phyloP scores from a whole-genome alignment of 2,888 invertebrate genomes.

The Beris chalybata region DNA sequence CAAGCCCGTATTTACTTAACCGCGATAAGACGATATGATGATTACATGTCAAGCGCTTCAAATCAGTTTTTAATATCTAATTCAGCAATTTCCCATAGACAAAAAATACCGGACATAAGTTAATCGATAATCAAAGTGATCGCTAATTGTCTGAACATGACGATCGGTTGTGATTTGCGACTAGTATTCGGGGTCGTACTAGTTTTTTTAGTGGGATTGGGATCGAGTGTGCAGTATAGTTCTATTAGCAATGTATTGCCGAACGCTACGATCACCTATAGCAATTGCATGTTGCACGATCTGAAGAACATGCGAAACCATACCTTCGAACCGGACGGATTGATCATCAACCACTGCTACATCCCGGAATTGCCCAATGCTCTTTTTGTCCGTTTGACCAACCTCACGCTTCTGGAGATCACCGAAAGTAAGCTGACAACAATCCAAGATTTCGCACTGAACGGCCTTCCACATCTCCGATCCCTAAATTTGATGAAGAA shows the following conservation, averaged over 20 bases:
- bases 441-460: slow-evolving; percentile 49
- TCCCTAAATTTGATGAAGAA: slow-evolving; percentile 49
- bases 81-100: too few relatives aligned
- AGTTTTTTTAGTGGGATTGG: too few relatives aligned
- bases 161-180: too few relatives aligned
- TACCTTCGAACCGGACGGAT: slow-evolving; percentile 40
- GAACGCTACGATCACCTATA: slow-evolving; percentile 29
- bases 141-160: too few relatives aligned
- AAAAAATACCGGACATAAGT: too few relatives aligned
- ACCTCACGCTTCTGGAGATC: slow-evolving; percentile 47
- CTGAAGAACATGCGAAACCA: slow-evolving; percentile 32
- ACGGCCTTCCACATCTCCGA: slow-evolving; percentile 48
- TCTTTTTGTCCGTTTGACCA: slow-evolving; percentile 45
- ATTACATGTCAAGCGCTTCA: too few relatives aligned
- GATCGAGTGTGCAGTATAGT: not conserved
- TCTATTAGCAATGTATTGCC: slow-evolving; percentile 19
- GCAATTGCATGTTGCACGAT: slow-evolving; percentile 34
- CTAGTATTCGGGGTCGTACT: too few relatives aligned
- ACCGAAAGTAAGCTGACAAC: slow-evolving; percentile 44
- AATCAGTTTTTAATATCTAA: too few relatives aligned
- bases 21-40: too few relatives aligned
- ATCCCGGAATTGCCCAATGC: slow-evolving; percentile 48
- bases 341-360: slow-evolving; percentile 46
- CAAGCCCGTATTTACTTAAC: too few relatives aligned
- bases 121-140: too few relatives aligned